Percentiles rank a stretch among this genome's conserved stretches.
Conservation (phyloP, 2,888 invertebrate species). For the Uropetala carovei region DNA sequence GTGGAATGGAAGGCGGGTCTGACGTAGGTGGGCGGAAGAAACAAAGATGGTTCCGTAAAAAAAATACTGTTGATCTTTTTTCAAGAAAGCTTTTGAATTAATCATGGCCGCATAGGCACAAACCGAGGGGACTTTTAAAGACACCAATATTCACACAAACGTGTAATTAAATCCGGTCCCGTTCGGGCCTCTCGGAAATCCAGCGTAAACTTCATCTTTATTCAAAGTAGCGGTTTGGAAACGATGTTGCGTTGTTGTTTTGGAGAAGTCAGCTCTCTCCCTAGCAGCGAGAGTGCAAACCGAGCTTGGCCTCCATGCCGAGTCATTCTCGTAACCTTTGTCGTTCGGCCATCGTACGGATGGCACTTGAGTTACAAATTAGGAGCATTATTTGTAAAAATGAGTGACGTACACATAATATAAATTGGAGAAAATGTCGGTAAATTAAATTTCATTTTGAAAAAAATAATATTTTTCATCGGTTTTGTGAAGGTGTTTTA, state of each 20-base stretch:
- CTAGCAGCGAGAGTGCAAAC: too few species aligned
- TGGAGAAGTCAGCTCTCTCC: too few species aligned
- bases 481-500: too few species aligned
- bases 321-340: too few species aligned
- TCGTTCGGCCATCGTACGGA: too few species aligned
- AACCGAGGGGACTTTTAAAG: slow-evolving; percentile 1
- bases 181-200: background rate
- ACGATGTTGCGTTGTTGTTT: slow-evolving; percentile 36
- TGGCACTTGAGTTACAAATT: too few species aligned
- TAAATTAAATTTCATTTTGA: too few species aligned
- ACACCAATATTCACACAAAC: slow-evolving; percentile 26
- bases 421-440: too few species aligned
- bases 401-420: too few species aligned
- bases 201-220: slow-evolving; percentile 48
- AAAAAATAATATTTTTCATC: too few species aligned
- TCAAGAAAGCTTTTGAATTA: slow-evolving; percentile 46
- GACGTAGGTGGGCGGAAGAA: background rate
- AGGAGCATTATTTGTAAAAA: too few species aligned
- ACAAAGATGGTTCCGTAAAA: slow-evolving; percentile 34
- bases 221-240: slow-evolving; percentile 35
- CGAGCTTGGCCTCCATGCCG: too few species aligned
- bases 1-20: background rate
- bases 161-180: slow-evolving; percentile 39
- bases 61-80: background rate
- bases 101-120: slow-evolving; percentile 41